Percentiles rank a stretch among this genome's conserved stretches.
phyloP scores from a whole-genome alignment of 2,113 vertebrate species.

The Oncorhynchus gorbuscha region DNA sequence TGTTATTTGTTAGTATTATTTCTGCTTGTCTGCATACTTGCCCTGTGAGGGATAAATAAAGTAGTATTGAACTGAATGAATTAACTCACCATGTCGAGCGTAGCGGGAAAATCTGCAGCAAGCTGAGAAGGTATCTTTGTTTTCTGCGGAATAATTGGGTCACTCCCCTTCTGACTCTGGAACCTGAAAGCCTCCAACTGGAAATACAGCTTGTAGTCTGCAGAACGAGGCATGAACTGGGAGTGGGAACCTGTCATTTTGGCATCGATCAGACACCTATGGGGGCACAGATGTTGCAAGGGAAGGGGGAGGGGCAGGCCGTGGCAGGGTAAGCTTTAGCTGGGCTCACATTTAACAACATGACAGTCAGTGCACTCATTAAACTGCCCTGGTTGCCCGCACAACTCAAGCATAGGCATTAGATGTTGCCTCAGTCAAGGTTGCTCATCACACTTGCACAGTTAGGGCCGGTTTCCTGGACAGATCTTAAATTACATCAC shows the following conservation, averaged over 20 bases:
- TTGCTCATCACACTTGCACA: background rate
- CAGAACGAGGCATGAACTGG: constrained; percentile 50
- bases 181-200: constrained; percentile 70
- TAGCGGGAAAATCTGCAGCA: too few species aligned
- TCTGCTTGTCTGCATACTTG: too few species aligned
- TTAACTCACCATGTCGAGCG: too few species aligned
- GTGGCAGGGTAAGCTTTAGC: too few species aligned
- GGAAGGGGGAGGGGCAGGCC: background rate
- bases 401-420: background rate
- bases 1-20: background rate
- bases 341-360: background rate
- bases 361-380: background rate
- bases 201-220: constrained; percentile 58
- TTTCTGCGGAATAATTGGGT: background rate
- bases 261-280: constrained; percentile 69
- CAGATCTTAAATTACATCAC: too few species aligned
- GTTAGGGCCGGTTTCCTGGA: background rate
- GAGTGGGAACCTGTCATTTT: constrained; percentile 58
- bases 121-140: background rate
- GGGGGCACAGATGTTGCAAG: background rate
- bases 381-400: background rate
- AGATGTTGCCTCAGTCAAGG: background rate
- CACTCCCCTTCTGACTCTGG: constrained; percentile 9
- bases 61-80: too few species aligned
- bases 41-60: too few species aligned